Evolutionary conservation across 2,888 invertebrate genomes (phyloP).

Genomic region (Diadegma fenestrale): DNA sequence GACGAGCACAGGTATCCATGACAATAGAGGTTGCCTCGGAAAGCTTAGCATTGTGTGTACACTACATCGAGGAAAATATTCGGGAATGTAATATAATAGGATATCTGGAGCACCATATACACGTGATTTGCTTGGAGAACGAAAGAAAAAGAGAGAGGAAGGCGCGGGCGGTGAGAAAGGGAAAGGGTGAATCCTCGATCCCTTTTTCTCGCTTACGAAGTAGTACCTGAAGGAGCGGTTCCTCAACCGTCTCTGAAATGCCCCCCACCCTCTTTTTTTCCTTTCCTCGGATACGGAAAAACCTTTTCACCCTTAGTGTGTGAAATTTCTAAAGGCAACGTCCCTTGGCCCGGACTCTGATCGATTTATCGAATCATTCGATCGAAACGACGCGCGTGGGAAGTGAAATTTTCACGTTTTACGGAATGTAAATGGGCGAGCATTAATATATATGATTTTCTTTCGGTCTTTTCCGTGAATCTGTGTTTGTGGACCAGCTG

Average conservation of each 20-base stretch:
- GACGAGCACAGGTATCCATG: conserved; percentile 64
- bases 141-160: conserved; percentile 1
- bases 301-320: conserved; percentile 34
- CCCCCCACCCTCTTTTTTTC: background rate
- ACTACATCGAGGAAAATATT: conserved; percentile 22
- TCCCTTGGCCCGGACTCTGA: conserved; percentile 8
- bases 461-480: background rate
- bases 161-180: background rate
- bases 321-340: conserved; percentile 45
- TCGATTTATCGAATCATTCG: conserved; percentile 62
- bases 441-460: conserved; percentile 21
- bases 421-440: conserved; percentile 12
- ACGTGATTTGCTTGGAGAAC: conserved; percentile 1
- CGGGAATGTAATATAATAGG: conserved; percentile 45
- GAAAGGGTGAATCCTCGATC: conserved; percentile 35
- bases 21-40: conserved; percentile 50
- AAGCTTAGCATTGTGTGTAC: conserved; percentile 14
- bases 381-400: conserved; percentile 61
- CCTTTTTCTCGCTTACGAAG: conserved; percentile 32
- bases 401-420: conserved; percentile 60
- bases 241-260: conserved; percentile 53
- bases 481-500: conserved; percentile 46
- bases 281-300: conserved; percentile 28
- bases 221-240: conserved; percentile 33
- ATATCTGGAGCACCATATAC: conserved; percentile 56